A percentile compares a stretch with the other conserved stretches of the same genome.
phyloP scores from a whole-genome alignment of 2,888 invertebrate genomes.

The Agapetus fuscipes region DNA sequence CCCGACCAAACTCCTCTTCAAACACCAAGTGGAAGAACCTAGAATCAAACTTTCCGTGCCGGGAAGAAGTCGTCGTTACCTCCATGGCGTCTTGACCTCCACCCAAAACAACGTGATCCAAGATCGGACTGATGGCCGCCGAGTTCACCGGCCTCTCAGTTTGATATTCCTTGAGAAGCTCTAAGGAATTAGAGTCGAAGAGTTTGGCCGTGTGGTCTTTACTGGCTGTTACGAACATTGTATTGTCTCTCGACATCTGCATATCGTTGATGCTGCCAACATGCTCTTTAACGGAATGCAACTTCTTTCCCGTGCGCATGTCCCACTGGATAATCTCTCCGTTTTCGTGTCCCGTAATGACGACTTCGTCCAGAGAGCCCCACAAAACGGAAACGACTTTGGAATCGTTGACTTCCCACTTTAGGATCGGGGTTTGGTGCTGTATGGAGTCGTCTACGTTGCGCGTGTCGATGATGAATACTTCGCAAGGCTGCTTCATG shows the following conservation, averaged over 20 bases:
- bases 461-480: conserved; percentile 77
- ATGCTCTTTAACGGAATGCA: conserved; percentile 74
- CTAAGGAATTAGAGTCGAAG: conserved; percentile 81
- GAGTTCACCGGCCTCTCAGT: conserved; percentile 98
- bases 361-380: conserved; percentile 86
- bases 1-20: conserved; percentile 92
- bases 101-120: conserved; percentile 94
- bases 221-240: conserved; percentile 95
- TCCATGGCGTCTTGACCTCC: conserved; percentile 99
- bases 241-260: conserved; percentile 86
- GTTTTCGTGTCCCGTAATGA: conserved; percentile 90
- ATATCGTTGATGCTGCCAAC: conserved; percentile 87
- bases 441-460: conserved; percentile 62
- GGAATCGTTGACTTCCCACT: conserved; percentile 68
- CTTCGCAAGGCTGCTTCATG: conserved; percentile 84
- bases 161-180: conserved; percentile 89
- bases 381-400: conserved; percentile 91
- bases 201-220: conserved; percentile 94
- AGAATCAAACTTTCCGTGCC: conserved; percentile 95
- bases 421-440: conserved; percentile 61
- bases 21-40: conserved; percentile 90
- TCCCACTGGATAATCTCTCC: conserved; percentile 93
- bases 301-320: conserved; percentile 75
- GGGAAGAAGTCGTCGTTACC: conserved; percentile 89
- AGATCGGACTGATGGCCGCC: conserved; percentile 90